These are phyloP conservation scores for Serranus cabrilla DNA, from an alignment of 2,797 vertebrate genomes.

Conservation along the genomic window DNA sequence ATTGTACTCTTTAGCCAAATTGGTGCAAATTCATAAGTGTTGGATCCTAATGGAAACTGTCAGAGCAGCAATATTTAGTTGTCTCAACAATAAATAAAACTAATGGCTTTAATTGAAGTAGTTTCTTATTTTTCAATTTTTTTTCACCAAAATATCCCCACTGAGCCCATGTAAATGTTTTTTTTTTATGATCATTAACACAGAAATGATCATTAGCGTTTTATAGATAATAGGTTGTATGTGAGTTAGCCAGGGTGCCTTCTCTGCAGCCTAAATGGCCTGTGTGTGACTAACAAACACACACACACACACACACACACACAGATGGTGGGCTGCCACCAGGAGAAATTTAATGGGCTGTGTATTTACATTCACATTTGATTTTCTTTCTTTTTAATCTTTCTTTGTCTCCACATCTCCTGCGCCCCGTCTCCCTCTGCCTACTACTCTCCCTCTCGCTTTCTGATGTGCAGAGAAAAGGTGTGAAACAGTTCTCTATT, in stretches of 20 bases:
- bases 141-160: background rate
- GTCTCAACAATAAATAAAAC: constrained; percentile 24
- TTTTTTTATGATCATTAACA: constrained; percentile 33
- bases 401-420: background rate
- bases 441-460: background rate
- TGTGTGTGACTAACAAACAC: constrained; percentile 19
- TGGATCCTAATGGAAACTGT: background rate
- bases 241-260: constrained; percentile 24
- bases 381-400: constrained; percentile 20
- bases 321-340: constrained; percentile 33
- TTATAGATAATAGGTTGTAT: constrained; percentile 33
- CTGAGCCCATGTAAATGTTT: background rate
- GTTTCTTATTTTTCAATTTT: background rate
- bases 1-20: constrained; percentile 12
- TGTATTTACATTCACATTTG: constrained; percentile 38
- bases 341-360: constrained; percentile 58
- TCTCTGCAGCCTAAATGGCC: constrained; percentile 55
- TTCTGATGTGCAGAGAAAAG: constrained; percentile 22
- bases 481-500: constrained; percentile 40
- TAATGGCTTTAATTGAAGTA: background rate
- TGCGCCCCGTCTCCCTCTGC: background rate
- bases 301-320: background rate
- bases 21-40: background rate
- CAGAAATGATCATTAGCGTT: constrained; percentile 44
- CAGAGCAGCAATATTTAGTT: background rate